Percentiles rank a stretch among this genome's conserved stretches.
Evolutionary conservation across 2,797 vertebrate species (phyloP).

Genomic region (Rhinella marina): DNA sequence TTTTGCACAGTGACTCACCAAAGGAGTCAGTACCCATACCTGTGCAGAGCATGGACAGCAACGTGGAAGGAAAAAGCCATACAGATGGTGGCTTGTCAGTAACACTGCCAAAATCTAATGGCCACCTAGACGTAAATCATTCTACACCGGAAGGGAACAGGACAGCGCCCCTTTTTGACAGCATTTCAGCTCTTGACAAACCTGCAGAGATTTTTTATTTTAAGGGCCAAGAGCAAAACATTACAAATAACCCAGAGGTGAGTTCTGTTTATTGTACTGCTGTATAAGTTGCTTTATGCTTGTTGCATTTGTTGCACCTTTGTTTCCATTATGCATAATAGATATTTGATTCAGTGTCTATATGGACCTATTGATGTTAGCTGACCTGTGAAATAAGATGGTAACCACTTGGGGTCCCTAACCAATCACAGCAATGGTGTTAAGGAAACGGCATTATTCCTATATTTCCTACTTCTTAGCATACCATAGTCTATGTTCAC

Average conservation of each 20-base stretch:
- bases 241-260: slow-evolving; percentile 72
- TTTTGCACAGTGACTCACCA: slow-evolving; percentile 64
- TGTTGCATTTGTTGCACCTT: not conserved
- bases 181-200: slow-evolving; percentile 47
- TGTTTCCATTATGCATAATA: not conserved
- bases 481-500: not conserved
- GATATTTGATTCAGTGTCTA: not conserved
- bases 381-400: not conserved
- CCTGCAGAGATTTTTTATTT: slow-evolving; percentile 69
- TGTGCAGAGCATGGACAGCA: slow-evolving; percentile 80
- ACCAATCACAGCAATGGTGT: not conserved
- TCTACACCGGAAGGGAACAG: slow-evolving; percentile 7
- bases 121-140: slow-evolving; percentile 59
- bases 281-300: not conserved
- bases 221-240: slow-evolving; percentile 67
- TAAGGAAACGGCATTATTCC: not conserved
- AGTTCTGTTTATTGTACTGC: slow-evolving; percentile 61
- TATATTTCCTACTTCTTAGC: not conserved
- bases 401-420: not conserved
- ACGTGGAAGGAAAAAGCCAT: slow-evolving; percentile 72
- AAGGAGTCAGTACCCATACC: slow-evolving; percentile 75
- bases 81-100: slow-evolving; percentile 59
- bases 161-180: slow-evolving; percentile 48
- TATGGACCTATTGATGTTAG: not conserved
- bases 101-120: slow-evolving; percentile 54